A percentile compares a stretch with the other conserved stretches of the same genome.
phyloP scores from a whole-genome alignment of 2,797 vertebrate genomes.

The Cichlasoma orientale region DNA sequence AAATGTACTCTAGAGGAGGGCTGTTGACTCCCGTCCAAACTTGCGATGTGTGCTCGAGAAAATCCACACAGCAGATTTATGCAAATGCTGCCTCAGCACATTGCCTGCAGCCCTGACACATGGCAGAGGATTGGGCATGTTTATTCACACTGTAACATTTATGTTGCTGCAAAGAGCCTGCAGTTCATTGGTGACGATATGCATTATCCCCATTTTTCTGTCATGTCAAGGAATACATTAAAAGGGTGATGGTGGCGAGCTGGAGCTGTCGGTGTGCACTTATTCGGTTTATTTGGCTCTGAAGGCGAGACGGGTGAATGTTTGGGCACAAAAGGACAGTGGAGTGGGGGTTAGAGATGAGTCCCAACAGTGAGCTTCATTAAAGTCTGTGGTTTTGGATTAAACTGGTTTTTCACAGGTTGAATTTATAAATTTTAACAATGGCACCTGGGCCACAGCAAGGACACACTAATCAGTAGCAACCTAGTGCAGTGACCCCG shows the following conservation, averaged over 20 bases:
- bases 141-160: not conserved
- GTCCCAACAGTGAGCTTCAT: not conserved
- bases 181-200: not conserved
- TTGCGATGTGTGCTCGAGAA: constrained; percentile 18
- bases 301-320: not conserved
- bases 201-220: not conserved
- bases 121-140: not conserved
- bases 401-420: not conserved
- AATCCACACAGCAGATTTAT: constrained; percentile 8
- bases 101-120: not conserved
- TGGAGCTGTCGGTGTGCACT: not conserved
- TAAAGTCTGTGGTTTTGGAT: not conserved
- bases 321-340: not conserved
- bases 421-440: constrained; percentile 1
- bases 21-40: constrained; percentile 37
- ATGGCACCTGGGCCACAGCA: not conserved
- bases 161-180: not conserved
- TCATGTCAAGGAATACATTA: not conserved
- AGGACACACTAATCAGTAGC: not conserved
- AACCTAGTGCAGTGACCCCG: not conserved
- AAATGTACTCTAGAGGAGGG: constrained; percentile 20
- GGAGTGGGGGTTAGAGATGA: not conserved
- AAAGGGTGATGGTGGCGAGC: fast-evolving
- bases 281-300: not conserved
- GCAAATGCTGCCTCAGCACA: constrained; percentile 30